These are phyloP conservation scores for Eupeodes latifasciatus DNA, from an alignment of 2,888 invertebrate genomes.

Conservation along the genomic window DNA sequence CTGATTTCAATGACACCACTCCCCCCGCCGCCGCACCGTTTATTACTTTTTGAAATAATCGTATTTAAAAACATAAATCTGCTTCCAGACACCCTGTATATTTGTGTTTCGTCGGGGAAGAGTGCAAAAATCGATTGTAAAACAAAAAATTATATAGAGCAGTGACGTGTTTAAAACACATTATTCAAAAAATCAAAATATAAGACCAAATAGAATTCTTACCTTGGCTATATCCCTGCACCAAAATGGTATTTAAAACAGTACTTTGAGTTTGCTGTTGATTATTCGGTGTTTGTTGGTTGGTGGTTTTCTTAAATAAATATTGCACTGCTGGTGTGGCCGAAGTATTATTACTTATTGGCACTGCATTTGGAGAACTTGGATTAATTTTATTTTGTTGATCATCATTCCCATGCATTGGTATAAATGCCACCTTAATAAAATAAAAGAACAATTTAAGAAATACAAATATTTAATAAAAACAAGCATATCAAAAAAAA, in stretches of 20 bases:
- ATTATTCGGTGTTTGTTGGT: conserved; percentile 72
- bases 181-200: too few species aligned
- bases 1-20: too few species aligned
- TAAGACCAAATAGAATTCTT: conserved; percentile 10
- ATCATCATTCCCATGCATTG: conserved; percentile 76
- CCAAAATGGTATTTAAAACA: conserved; percentile 70
- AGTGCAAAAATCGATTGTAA: too few species aligned
- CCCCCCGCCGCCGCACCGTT: too few species aligned
- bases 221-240: conserved; percentile 75
- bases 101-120: too few species aligned
- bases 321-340: conserved; percentile 80
- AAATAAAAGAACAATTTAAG: background rate
- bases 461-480: background rate
- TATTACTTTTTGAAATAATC: too few species aligned
- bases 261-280: conserved; percentile 51
- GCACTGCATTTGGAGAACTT: conserved; percentile 70
- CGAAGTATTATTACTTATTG: conserved; percentile 69
- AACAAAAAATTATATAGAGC: too few species aligned
- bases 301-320: conserved; percentile 82
- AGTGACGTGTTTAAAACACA: too few species aligned
- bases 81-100: too few species aligned
- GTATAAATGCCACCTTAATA: conserved; percentile 77
- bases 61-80: too few species aligned
- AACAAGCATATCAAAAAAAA: background rate
- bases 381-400: conserved; percentile 65